A percentile compares a stretch with the other conserved stretches of the same genome.
Evolutionary conservation across 2,113 vertebrate species (phyloP).

Genomic region (Tragelaphus strepsiceros): DNA sequence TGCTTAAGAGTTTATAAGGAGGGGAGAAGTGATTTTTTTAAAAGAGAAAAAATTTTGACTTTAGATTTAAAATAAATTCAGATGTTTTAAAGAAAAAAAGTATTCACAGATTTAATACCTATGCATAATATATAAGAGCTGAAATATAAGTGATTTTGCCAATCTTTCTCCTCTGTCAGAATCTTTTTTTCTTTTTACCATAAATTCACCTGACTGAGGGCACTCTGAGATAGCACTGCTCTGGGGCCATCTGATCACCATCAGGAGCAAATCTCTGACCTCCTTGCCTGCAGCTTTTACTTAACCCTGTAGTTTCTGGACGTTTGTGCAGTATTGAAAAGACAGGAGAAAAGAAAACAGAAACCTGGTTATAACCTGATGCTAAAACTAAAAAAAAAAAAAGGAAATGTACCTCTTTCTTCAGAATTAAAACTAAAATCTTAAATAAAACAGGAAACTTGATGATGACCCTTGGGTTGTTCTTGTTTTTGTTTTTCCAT

Average conservation of each 20-base stretch:
- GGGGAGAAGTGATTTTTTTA: slow-evolving; percentile 73
- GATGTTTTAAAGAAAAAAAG: slow-evolving; percentile 79
- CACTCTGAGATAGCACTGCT: slow-evolving; percentile 84
- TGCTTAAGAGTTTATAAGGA: slow-evolving; percentile 81
- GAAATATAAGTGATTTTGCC: slow-evolving; percentile 80
- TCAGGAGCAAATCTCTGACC: slow-evolving; percentile 84
- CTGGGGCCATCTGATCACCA: slow-evolving; percentile 82
- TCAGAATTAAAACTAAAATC: slow-evolving; percentile 99
- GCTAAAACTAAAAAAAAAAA: slow-evolving; percentile 87
- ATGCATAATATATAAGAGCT: slow-evolving; percentile 80
- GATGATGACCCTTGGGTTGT: slow-evolving; percentile 79
- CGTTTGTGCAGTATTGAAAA: slow-evolving; percentile 94
- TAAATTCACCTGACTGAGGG: slow-evolving; percentile 74
- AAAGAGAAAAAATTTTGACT: slow-evolving; percentile 75
- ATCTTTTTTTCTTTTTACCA: slow-evolving; percentile 67
- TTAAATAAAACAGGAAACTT: slow-evolving; percentile 99
- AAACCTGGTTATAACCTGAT: slow-evolving; percentile 89
- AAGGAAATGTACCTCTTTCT: slow-evolving; percentile 97
- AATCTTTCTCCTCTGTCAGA: slow-evolving; percentile 81
- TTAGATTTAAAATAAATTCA: slow-evolving; percentile 83
- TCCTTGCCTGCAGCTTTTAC: slow-evolving; percentile 87
- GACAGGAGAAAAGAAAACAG: slow-evolving; percentile 90
- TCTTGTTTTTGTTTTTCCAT: slow-evolving; percentile 60
- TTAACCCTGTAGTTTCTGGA: slow-evolving; percentile 88
- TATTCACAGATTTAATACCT: slow-evolving; percentile 84